phyloP scores from a whole-genome alignment of 2,888 invertebrate species.

The Pachydiplax longipennis region DNA sequence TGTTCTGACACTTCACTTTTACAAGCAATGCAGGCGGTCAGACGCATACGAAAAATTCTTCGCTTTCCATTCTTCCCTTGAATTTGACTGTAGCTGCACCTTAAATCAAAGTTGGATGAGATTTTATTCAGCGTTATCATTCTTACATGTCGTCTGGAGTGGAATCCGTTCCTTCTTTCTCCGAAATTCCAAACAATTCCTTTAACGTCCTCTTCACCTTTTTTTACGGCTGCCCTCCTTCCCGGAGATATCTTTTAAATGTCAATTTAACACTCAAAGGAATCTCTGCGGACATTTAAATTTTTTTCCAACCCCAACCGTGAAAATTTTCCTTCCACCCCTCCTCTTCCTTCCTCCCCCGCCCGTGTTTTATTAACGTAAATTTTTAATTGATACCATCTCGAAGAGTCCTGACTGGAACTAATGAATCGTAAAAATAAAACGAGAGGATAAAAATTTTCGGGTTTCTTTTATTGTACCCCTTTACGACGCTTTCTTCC shows the following conservation, averaged over 20 bases:
- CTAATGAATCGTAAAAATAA: not conserved
- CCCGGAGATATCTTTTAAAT: not conserved
- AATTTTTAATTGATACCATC: constrained; percentile 1
- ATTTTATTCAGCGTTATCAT: not conserved
- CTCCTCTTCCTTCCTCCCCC: too few species aligned
- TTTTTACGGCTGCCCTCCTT: not conserved
- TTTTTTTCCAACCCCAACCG: not conserved
- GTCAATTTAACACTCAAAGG: not conserved
- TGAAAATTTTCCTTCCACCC: not conserved
- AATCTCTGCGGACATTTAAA: not conserved
- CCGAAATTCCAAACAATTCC: not conserved
- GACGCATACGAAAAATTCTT: too few species aligned
- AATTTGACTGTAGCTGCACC: too few species aligned
- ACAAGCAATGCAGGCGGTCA: too few species aligned
- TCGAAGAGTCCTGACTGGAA: not conserved
- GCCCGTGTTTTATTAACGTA: not conserved
- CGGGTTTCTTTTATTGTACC: not conserved
- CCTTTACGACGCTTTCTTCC: not conserved
- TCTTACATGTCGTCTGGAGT: not conserved
- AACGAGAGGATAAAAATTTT: not conserved
- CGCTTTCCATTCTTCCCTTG: too few species aligned
- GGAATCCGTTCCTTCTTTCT: not conserved
- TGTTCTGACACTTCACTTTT: too few species aligned
- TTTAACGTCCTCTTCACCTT: not conserved
- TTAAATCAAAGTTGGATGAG: not conserved